Evolutionary conservation across 2,113 vertebrate species (phyloP).

Genomic region (Poeciliopsis occidentalis): DNA sequence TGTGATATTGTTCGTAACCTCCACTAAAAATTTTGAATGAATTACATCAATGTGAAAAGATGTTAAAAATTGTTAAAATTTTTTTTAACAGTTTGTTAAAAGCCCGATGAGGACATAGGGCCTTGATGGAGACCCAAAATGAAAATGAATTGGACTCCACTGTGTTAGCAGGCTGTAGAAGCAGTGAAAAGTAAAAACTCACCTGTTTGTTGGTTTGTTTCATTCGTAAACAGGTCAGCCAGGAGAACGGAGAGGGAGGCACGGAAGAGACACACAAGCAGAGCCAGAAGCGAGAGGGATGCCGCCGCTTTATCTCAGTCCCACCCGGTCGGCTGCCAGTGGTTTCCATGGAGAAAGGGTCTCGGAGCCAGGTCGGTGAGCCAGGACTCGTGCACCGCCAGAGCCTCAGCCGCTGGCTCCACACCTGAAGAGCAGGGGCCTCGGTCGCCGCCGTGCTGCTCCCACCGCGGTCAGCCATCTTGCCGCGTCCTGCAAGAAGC

Average conservation of each 20-base stretch:
- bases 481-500: conserved; percentile 74
- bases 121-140: no score
- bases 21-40: no score
- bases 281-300: conserved; percentile 63
- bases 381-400: conserved; percentile 52
- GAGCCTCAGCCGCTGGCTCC: not conserved
- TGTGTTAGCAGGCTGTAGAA: no score
- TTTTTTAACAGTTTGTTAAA: no score
- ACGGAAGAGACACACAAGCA: conserved; percentile 51
- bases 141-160: no score
- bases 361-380: conserved; percentile 57
- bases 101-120: no score
- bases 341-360: conserved; percentile 59
- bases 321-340: conserved; percentile 78
- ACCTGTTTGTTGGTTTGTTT: not conserved
- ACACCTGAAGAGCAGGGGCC: conserved; percentile 39
- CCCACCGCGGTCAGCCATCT: conserved; percentile 39
- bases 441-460: conserved; percentile 48
- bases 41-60: no score
- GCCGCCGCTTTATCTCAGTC: conserved; percentile 63
- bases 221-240: conserved; percentile 32
- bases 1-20: no score
- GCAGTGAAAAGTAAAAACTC: not conserved
- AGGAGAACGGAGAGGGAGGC: conserved; percentile 53
- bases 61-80: no score